Evolutionary conservation across 2,113 vertebrate genomes (phyloP).

Genomic region (Oceanodroma tethys): DNA sequence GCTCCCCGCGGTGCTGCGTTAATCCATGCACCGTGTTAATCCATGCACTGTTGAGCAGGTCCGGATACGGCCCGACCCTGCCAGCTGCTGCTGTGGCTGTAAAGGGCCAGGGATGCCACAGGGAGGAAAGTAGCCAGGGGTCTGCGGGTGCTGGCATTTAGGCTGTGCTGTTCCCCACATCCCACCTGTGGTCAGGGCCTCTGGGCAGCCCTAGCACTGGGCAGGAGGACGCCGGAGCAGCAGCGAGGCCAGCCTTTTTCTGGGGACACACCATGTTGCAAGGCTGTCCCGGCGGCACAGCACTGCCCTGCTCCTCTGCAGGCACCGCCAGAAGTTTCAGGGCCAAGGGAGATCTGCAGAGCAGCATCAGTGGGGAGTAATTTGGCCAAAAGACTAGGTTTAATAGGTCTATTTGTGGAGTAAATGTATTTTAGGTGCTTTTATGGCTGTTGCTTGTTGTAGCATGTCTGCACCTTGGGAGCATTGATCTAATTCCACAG

Average conservation of each 20-base stretch:
- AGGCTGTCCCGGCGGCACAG: neutral
- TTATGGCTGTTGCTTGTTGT: neutral
- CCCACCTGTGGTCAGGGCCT: neutral
- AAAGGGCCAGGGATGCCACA: neutral
- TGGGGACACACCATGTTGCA: neutral
- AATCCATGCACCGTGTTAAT: neutral
- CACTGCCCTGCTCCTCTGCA: neutral
- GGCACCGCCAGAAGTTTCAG: neutral
- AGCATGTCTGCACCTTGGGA: neutral
- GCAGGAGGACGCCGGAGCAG: neutral
- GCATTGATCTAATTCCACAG: neutral
- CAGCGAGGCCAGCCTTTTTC: neutral
- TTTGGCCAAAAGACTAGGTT: neutral
- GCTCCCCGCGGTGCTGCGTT: rapidly evolving
- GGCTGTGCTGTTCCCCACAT: neutral
- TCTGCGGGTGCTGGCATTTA: neutral
- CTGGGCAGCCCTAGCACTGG: neutral
- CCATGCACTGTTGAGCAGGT: rapidly evolving
- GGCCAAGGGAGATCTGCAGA: neutral
- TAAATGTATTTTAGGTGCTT: neutral
- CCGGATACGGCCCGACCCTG: neutral
- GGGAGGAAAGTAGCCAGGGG: neutral
- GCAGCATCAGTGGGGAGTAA: neutral
- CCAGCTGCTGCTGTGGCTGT: neutral
- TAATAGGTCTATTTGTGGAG: neutral